A percentile compares a stretch with the other conserved stretches of the same genome.
phyloP scores from a whole-genome alignment of 2,888 invertebrate genomes.

The Eutolmus rufibarbis region DNA sequence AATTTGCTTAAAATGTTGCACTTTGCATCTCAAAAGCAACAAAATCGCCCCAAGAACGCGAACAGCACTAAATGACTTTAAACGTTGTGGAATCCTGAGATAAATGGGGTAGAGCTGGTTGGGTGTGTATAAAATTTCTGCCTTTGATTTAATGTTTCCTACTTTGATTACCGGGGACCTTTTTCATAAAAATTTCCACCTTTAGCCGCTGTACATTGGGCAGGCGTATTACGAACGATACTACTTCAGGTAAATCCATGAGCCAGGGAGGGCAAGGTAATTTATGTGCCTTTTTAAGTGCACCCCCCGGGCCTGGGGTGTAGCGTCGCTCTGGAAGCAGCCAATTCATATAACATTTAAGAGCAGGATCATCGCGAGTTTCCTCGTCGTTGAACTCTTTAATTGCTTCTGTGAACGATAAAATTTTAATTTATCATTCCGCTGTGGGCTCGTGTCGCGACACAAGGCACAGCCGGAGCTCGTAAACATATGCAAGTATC shows the following conservation, averaged over 20 bases:
- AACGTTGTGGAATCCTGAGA: background rate
- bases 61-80: background rate
- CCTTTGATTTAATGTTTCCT: constrained; percentile 8
- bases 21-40: background rate
- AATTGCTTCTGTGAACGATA: constrained; percentile 54
- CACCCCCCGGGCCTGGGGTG: constrained; percentile 50
- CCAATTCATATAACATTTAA: constrained; percentile 63
- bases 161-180: constrained; percentile 1
- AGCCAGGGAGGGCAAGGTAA: background rate
- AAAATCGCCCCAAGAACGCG: background rate
- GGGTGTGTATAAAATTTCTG: background rate
- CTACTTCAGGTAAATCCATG: background rate
- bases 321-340: constrained; percentile 54
- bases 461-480: background rate
- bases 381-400: constrained; percentile 62
- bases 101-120: background rate
- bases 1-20: background rate
- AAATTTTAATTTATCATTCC: constrained; percentile 27
- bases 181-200: constrained; percentile 21
- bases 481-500: constrained; percentile 5
- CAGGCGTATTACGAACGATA: background rate
- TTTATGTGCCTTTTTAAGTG: background rate
- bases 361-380: constrained; percentile 59
- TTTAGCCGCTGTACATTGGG: background rate
- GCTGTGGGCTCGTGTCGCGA: background rate